Conservation (phyloP, 2,888 invertebrate species). For the Microplitis manilae region DNA sequence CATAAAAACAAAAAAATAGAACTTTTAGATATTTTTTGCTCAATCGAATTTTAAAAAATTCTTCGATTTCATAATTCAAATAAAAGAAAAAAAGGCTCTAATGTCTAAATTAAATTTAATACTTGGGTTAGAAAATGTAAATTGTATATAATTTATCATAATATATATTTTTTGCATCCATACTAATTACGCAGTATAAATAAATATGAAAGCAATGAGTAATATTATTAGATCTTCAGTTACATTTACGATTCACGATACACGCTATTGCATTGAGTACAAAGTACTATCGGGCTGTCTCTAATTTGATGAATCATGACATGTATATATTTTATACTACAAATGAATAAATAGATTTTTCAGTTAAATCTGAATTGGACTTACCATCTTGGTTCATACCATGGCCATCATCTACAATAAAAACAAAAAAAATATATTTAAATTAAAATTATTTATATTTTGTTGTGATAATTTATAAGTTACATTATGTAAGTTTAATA, state of each 20-base stretch:
- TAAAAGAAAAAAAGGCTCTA: no score
- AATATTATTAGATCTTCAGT: background rate
- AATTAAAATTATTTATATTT: constrained; percentile 13
- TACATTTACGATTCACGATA: background rate
- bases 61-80: no score
- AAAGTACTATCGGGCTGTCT: constrained; percentile 16
- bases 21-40: no score
- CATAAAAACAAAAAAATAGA: no score
- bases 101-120: no score
- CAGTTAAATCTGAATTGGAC: constrained; percentile 47
- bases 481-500: background rate
- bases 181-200: background rate
- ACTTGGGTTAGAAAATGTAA: background rate
- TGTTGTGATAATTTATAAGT: constrained; percentile 9
- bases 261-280: constrained; percentile 24
- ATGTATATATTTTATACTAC: background rate
- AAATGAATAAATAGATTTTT: background rate
- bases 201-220: constrained; percentile 26
- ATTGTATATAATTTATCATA: background rate
- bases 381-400: constrained; percentile 70
- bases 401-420: constrained; percentile 66
- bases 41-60: no score
- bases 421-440: constrained; percentile 49
- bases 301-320: constrained; percentile 14
- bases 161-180: background rate